Evolutionary conservation across 2,113 vertebrate genomes (phyloP).

Genomic region (Vombatus ursinus): DNA sequence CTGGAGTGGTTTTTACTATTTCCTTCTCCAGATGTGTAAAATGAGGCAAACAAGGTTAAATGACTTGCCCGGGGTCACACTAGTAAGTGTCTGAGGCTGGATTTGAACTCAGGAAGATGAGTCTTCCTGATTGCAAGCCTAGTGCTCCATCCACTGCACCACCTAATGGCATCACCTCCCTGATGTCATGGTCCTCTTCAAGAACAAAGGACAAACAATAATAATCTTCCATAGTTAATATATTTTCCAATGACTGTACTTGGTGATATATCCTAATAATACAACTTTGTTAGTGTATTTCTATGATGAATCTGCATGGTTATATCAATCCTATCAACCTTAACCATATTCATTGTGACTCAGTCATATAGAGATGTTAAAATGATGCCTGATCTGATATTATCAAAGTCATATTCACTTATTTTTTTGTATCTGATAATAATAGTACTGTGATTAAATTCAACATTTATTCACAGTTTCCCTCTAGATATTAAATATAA

Average conservation of each 20-base stretch:
- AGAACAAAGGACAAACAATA: background rate
- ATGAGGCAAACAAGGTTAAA: no score
- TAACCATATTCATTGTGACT: background rate
- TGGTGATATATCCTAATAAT: background rate
- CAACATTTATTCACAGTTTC: background rate
- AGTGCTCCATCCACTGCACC: no score
- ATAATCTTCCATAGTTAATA: background rate
- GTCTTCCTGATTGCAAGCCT: no score
- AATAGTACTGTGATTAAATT: background rate
- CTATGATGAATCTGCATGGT: background rate
- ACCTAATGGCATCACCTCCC: no score
- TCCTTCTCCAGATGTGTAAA: no score
- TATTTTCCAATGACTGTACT: background rate
- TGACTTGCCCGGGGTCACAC: no score
- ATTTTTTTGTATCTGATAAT: background rate
- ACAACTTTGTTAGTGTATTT: background rate
- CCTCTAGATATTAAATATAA: background rate
- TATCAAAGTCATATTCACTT: background rate
- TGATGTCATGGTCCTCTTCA: no score
- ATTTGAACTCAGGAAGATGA: no score
- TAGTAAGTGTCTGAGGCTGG: no score
- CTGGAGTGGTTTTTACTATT: no score
- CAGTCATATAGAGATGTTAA: background rate
- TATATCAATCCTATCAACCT: background rate
- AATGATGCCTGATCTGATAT: background rate